phyloP scores from a whole-genome alignment of 2,113 vertebrate species.

The Sisor rabdophorus region DNA sequence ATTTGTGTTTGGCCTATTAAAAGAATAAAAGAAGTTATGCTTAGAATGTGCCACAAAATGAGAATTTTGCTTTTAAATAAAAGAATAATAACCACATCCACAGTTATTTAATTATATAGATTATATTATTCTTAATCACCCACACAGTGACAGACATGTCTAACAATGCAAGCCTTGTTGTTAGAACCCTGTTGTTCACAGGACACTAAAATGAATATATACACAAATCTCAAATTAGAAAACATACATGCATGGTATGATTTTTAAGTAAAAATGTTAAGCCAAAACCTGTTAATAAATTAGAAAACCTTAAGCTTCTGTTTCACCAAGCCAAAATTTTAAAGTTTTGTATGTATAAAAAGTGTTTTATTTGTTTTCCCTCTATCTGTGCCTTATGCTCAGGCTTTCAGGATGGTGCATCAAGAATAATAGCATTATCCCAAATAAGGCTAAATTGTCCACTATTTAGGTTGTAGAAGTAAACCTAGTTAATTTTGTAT shows the following conservation, averaged over 20 bases:
- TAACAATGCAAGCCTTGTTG: slow-evolving; percentile 25
- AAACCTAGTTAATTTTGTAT: not conserved
- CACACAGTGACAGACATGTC: not conserved
- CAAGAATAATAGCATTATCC: slow-evolving; percentile 50
- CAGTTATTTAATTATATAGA: not conserved
- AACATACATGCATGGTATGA: slow-evolving; percentile 24
- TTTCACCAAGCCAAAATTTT: slow-evolving; percentile 60
- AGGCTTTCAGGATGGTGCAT: slow-evolving; percentile 31
- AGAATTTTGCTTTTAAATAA: not conserved
- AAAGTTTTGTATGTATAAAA: no score
- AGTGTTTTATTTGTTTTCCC: slow-evolving; percentile 43
- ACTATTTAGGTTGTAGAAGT: not conserved
- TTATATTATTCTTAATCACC: not conserved
- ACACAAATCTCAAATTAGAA: slow-evolving; percentile 23
- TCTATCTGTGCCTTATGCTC: slow-evolving; percentile 72
- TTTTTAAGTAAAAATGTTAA: slow-evolving; percentile 36
- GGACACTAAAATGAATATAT: slow-evolving; percentile 54
- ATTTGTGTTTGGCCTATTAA: not conserved
- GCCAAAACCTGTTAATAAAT: slow-evolving; percentile 37
- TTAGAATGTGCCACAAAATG: not conserved
- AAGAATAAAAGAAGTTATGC: not conserved
- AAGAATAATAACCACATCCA: not conserved
- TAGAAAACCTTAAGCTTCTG: slow-evolving; percentile 32
- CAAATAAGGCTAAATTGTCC: not conserved
- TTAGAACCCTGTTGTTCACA: slow-evolving; percentile 45